These are phyloP conservation scores for Rhyacichthys aspro DNA, from an alignment of 2,797 vertebrate species.

Conservation along the genomic window DNA sequence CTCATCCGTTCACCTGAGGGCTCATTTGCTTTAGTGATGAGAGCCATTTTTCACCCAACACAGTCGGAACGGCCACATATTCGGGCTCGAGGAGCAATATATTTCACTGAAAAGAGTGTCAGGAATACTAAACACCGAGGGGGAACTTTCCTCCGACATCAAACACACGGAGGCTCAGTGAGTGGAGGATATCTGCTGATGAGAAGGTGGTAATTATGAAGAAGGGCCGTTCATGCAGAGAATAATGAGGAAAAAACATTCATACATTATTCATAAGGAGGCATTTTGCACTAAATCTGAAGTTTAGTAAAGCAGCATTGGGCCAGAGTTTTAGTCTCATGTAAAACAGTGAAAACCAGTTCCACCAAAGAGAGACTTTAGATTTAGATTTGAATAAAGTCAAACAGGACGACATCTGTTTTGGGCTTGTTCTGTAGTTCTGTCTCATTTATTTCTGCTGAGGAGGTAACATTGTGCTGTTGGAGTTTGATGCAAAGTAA, in stretches of 20 bases:
- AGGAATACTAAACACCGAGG: slow-evolving; percentile 25
- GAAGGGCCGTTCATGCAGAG: slow-evolving; percentile 26
- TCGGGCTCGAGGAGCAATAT: slow-evolving; percentile 58
- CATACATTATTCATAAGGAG: slow-evolving; percentile 57
- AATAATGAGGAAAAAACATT: slow-evolving; percentile 52
- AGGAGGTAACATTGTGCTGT: no score
- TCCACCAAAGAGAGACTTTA: no score
- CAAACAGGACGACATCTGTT: no score
- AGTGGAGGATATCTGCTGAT: slow-evolving; percentile 32
- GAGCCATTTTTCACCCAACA: slow-evolving; percentile 67
- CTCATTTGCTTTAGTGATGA: slow-evolving; percentile 72
- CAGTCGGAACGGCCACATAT: slow-evolving; percentile 54
- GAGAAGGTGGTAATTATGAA: slow-evolving; percentile 51
- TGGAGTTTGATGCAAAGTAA: no score
- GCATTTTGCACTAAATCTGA: slow-evolving; percentile 37
- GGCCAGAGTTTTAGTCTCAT: no score
- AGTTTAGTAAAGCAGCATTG: slow-evolving; percentile 13
- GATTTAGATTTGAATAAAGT: no score
- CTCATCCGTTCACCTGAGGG: slow-evolving; percentile 63
- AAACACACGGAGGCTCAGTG: slow-evolving; percentile 41
- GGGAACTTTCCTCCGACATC: slow-evolving; percentile 23
- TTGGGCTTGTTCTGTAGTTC: no score
- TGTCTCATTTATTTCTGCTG: no score
- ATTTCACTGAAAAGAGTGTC: slow-evolving; percentile 30
- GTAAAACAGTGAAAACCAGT: no score